Base-by-base conservation (phyloP, 2,113 vertebrate species). In the Sardina pilchardus region DNA sequence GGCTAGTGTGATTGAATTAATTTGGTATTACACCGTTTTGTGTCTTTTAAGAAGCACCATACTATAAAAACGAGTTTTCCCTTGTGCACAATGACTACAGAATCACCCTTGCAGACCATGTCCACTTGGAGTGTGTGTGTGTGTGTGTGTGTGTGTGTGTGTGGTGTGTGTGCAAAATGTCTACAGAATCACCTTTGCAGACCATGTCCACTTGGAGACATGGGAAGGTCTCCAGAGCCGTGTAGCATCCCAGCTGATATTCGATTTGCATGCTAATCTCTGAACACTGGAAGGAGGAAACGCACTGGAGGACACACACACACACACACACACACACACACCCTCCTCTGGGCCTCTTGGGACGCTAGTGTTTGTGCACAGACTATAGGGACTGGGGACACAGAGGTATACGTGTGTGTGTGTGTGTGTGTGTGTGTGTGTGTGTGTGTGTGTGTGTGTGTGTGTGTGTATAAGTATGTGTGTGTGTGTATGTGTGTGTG, bases 371-470 rank as follows among this genome's bases (percentile, higher is more conserved):
- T 71, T 8, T 71, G 71, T 78, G 53, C 53, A 24, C 21, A 59
- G 53, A 59, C 53, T 19, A 59, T 24, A 59, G 53, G 53, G 21
- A 59, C 19, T 24, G 53, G 19, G 53, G 53, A 59, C 53, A 59
- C 53, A 6, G 19, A 6, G 53, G 71, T 71, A 26, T 63, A 24
- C 24, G 59, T 63, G 59, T 63, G 59, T 63, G 59, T 63, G 59
- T n/a, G 1, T n/a, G 59, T 24, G 53, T 63, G 59, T 63, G 59
- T 63, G 59, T 63, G 59, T 63, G 59, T 71, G n/a, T 71, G 63
- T 30, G 63, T 71, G n/a, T 71, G 26, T 71, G 63, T 71, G 63
- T 71, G 63, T 30, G 63, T 71, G 63, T 71, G n/a, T 71, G 63
- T 71, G 59, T 71, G n/a, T 71, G 63, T 30, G 63, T 30, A 8